Evolutionary conservation across 2,797 vertebrate species (phyloP).

Genomic region (Hylomyscus alleni): DNA sequence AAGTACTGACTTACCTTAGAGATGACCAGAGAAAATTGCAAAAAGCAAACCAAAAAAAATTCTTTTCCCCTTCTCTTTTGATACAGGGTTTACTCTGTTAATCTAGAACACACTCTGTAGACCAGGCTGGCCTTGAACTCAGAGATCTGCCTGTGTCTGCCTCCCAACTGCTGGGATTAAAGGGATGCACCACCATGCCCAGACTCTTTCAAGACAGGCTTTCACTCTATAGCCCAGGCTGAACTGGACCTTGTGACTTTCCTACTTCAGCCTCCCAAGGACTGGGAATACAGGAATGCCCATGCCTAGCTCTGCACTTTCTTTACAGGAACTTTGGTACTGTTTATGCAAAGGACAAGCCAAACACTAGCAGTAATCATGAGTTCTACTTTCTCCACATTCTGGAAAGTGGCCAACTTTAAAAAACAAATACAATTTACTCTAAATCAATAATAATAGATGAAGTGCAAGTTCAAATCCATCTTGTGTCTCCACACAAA

Average conservation of each 20-base stretch:
- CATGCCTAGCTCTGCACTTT: neutral
- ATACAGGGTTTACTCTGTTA: neutral
- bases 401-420: constrained; percentile 46
- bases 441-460: neutral
- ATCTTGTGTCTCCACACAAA: neutral
- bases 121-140: neutral
- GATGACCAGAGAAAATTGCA: neutral
- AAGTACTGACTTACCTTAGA: neutral
- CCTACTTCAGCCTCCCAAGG: neutral
- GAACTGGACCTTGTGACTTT: neutral
- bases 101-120: neutral
- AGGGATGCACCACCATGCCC: neutral
- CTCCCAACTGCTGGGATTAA: neutral
- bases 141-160: neutral
- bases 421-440: constrained; percentile 53
- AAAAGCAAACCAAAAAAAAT: too few species aligned
- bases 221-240: neutral
- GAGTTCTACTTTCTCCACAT: constrained; percentile 44
- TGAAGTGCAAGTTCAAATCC: neutral
- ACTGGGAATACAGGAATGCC: neutral
- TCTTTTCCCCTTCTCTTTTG: neutral
- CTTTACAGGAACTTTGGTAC: constrained; percentile 32
- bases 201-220: neutral
- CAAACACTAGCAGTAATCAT: constrained; percentile 30
- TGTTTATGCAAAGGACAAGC: neutral